Percentiles rank a stretch among this genome's conserved stretches.
phyloP scores from a whole-genome alignment of 2,888 invertebrate species.

The Balanococcus diminutus region DNA sequence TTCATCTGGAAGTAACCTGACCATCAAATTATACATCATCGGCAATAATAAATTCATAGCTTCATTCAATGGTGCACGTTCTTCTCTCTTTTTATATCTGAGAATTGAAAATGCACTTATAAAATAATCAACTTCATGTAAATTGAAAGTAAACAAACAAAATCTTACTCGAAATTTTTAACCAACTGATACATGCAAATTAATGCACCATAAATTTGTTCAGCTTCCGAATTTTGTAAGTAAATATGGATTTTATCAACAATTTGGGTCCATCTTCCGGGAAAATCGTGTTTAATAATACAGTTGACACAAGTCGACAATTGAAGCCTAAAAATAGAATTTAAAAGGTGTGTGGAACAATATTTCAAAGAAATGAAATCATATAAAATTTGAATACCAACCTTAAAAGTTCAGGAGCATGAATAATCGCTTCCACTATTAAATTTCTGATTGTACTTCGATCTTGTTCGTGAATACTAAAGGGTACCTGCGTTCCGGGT shows the following conservation, averaged over 20 bases:
- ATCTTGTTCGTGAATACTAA: slow-evolving; percentile 95
- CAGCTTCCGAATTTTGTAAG: slow-evolving; percentile 86
- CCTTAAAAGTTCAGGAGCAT: slow-evolving; percentile 87
- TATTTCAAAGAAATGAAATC: not conserved
- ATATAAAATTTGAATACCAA: slow-evolving; percentile 58
- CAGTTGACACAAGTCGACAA: slow-evolving; percentile 89
- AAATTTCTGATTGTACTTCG: slow-evolving; percentile 88
- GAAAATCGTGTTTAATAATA: slow-evolving; percentile 95
- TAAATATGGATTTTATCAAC: slow-evolving; percentile 95
- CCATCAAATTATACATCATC: slow-evolving; percentile 83
- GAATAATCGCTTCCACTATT: slow-evolving; percentile 94
- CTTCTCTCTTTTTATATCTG: slow-evolving; percentile 75
- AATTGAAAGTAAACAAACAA: not conserved
- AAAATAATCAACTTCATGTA: not conserved
- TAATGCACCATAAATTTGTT: slow-evolving; percentile 89
- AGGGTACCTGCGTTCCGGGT: slow-evolving; percentile 75
- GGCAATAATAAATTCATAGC: slow-evolving; percentile 95
- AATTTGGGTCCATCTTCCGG: slow-evolving; percentile 91
- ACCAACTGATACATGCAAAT: slow-evolving; percentile 91
- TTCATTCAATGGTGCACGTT: slow-evolving; percentile 86
- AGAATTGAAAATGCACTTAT: not conserved
- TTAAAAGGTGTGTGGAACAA: not conserved
- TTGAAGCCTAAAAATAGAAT: slow-evolving; percentile 71
- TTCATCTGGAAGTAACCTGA: slow-evolving; percentile 78
- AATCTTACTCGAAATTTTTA: slow-evolving; percentile 78